Base-by-base conservation (phyloP, 2,797 vertebrate species). In the Trachops cirrhosus region DNA sequence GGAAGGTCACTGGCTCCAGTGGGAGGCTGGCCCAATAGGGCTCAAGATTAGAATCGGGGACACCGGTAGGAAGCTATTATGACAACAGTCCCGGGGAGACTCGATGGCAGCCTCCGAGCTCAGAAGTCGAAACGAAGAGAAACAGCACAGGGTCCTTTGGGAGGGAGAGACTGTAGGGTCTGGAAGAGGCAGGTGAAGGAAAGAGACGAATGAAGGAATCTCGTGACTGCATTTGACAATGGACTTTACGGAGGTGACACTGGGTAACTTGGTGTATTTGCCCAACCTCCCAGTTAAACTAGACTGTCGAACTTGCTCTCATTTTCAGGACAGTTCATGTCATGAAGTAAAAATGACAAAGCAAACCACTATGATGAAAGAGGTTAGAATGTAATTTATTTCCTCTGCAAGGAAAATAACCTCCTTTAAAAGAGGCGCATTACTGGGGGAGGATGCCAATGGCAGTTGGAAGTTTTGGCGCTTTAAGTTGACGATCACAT, bases 301-400 rank as follows among this genome's bases (percentile, higher is more conserved):
- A 78, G 50, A 54, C 52, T 85, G 37, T 90, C 83, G 21, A 70
- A 32, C 78, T 57, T 71, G 46, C 21, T 83, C 22, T 67, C 26
- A 24, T 59, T 89, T 86, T 68, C 59, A 92, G 67, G n/a, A 78
- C 6, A 67, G 34, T 85, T 77, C 73, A 50, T 41, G 10, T 64
- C 68, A 83, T 54, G 48, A 82, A 93, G 48, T 46, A 78, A 87
- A 95, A 94, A 37, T 74, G 24, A 78, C n/a, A 64, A 77, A 70
- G 67, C 0, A 26, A 86, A 59, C 29, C 57, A 57, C 54, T 52
- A 79, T 86, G 12, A 93, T 39, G 70, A 79, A 86, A n/a, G 54
- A 57, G 12, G 91, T 34, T 82, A 75, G 78, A 62, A 39, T 22
- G 24, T 54, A 32, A 88, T 62, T 78, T 52, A 24, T 77, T 93